phyloP scores from a whole-genome alignment of 2,888 invertebrate genomes.

The Podabrus alpinus region DNA sequence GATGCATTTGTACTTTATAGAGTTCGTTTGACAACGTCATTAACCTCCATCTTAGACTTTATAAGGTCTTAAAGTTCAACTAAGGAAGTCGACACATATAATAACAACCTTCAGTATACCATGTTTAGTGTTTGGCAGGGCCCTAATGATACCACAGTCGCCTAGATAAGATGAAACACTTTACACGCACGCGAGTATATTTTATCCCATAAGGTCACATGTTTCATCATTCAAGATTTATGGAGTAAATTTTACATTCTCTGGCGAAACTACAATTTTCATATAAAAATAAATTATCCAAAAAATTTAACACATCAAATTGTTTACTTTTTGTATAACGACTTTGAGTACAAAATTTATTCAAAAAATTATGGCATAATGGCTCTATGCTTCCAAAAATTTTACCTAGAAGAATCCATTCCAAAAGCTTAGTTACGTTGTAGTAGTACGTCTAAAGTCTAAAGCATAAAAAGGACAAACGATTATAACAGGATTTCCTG shows the following conservation, averaged over 20 bases:
- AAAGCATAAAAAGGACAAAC: too few relatives aligned
- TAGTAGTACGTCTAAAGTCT: too few relatives aligned
- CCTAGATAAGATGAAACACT: constrained; percentile 24
- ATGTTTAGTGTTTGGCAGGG: constrained; percentile 20
- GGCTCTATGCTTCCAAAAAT: too few relatives aligned
- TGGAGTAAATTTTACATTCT: constrained; percentile 8
- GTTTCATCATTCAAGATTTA: constrained; percentile 15
- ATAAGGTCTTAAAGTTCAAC: constrained; percentile 26
- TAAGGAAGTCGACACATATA: constrained; percentile 19
- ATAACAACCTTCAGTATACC: constrained; percentile 20
- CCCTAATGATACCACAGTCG: constrained; percentile 20
- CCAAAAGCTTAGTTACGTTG: too few relatives aligned
- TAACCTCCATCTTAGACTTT: constrained; percentile 24
- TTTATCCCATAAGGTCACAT: constrained; percentile 17
- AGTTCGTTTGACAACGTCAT: constrained; percentile 25
- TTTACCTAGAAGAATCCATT: too few relatives aligned
- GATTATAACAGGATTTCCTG: too few relatives aligned
- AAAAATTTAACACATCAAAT: background rate
- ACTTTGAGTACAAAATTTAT: too few relatives aligned
- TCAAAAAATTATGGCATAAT: too few relatives aligned
- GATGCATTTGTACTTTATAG: constrained; percentile 16
- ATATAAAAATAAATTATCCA: background rate
- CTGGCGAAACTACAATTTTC: background rate
- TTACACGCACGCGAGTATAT: constrained; percentile 21
- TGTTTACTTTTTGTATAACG: too few relatives aligned